These are phyloP conservation scores for Nyctibius grandis DNA, from an alignment of 2,797 vertebrate species.

Conservation along the genomic window DNA sequence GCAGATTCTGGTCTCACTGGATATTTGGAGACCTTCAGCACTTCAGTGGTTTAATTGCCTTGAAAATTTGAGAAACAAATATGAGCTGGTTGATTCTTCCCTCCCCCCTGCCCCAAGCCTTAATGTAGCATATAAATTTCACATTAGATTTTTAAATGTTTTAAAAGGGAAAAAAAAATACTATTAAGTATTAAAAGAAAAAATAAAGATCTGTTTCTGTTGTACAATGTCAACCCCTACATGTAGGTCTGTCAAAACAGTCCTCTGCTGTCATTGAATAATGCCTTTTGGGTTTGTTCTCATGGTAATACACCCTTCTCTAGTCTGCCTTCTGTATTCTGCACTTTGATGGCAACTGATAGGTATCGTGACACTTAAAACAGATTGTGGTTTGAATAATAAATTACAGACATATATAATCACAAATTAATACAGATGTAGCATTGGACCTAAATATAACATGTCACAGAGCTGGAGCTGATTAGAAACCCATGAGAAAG, in stretches of 20 bases:
- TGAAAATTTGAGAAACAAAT: background rate
- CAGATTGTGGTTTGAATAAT: background rate
- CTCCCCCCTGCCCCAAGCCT: background rate
- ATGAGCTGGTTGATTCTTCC: background rate
- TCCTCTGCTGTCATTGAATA: background rate
- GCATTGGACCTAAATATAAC: background rate
- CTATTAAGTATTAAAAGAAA: rapidly evolving
- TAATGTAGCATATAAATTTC: background rate
- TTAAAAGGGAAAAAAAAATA: background rate
- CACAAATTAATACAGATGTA: background rate
- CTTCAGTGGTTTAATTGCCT: background rate
- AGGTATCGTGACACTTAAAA: background rate
- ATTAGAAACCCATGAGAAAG: background rate
- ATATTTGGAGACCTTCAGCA: background rate
- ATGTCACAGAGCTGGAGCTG: background rate
- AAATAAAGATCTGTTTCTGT: background rate
- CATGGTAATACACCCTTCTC: background rate
- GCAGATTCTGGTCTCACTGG: background rate
- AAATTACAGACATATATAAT: background rate
- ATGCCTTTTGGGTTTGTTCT: background rate
- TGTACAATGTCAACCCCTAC: background rate
- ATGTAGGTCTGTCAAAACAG: background rate
- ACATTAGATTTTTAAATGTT: background rate
- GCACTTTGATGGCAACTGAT: background rate
- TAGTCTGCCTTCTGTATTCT: background rate